Evolutionary conservation across 2,113 vertebrate species (phyloP).

Genomic region (Campylomormyrus numenius): DNA sequence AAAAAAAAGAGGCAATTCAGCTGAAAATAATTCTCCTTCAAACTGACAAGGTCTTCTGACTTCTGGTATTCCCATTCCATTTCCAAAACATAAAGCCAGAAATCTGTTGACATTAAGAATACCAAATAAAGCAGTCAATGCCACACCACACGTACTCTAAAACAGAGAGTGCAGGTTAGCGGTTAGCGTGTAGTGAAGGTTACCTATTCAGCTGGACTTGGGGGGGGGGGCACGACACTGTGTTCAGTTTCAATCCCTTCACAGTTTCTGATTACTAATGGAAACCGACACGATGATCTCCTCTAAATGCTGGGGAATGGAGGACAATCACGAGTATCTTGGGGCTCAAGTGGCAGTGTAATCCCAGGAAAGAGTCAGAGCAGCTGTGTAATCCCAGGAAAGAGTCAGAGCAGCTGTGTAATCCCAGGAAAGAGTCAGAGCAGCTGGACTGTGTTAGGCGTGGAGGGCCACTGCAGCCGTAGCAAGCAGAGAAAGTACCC

Average conservation of each 20-base stretch:
- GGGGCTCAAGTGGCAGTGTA: constrained; percentile 17
- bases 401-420: too few relatives aligned
- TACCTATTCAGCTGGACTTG: background rate
- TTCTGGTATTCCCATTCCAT: background rate
- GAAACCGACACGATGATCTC: constrained; percentile 14
- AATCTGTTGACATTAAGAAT: background rate
- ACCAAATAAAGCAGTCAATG: background rate
- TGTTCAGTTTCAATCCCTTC: background rate
- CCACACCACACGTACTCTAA: background rate
- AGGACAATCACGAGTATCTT: background rate
- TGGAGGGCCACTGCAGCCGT: background rate
- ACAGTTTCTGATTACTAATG: background rate
- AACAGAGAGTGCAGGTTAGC: background rate
- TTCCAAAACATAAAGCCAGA: background rate
- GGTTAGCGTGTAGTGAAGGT: background rate
- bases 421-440: background rate
- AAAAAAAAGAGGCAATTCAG: background rate
- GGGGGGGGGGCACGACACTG: background rate
- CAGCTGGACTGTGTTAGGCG: background rate
- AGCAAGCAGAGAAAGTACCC: background rate
- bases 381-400: too few relatives aligned
- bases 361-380: background rate
- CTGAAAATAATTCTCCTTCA: background rate
- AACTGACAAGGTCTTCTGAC: background rate
- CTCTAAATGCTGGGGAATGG: constrained; percentile 4